These are phyloP conservation scores for Phalacrocorax aristotelis DNA, from an alignment of 2,113 vertebrate genomes.

Conservation along the genomic window DNA sequence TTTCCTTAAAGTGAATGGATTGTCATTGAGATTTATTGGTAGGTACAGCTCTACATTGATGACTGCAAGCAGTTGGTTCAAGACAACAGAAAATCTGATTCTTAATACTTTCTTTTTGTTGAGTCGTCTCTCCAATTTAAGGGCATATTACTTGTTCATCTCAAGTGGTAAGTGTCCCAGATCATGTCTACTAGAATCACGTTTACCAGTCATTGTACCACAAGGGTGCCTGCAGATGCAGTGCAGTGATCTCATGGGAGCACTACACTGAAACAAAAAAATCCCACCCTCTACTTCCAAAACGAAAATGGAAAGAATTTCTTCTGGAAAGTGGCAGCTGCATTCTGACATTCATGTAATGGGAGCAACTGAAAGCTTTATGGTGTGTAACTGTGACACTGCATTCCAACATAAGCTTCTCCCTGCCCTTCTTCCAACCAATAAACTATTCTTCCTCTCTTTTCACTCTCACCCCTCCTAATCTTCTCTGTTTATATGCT, in stretches of 20 bases:
- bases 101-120: background rate
- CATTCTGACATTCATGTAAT: constrained; percentile 61
- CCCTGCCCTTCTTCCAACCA: constrained; percentile 65
- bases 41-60: background rate
- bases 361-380: constrained; percentile 72
- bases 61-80: background rate
- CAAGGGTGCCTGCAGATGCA: constrained; percentile 14
- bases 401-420: constrained; percentile 73
- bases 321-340: constrained; percentile 69
- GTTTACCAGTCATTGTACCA: background rate
- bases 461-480: constrained; percentile 58
- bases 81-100: background rate
- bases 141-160: background rate
- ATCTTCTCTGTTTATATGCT: constrained; percentile 66
- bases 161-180: background rate
- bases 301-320: constrained; percentile 66
- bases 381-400: constrained; percentile 71
- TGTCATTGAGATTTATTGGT: background rate
- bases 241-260: constrained; percentile 14
- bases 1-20: background rate
- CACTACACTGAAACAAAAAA: background rate
- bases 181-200: background rate
- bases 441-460: constrained; percentile 62
- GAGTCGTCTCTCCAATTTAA: background rate
- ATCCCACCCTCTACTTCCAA: constrained; percentile 26